A percentile compares a stretch with the other conserved stretches of the same genome.
These are phyloP conservation scores for Tribolium castaneum DNA, from an alignment of 1,140 invertebrate genomes.

Conservation along the genomic window DNA sequence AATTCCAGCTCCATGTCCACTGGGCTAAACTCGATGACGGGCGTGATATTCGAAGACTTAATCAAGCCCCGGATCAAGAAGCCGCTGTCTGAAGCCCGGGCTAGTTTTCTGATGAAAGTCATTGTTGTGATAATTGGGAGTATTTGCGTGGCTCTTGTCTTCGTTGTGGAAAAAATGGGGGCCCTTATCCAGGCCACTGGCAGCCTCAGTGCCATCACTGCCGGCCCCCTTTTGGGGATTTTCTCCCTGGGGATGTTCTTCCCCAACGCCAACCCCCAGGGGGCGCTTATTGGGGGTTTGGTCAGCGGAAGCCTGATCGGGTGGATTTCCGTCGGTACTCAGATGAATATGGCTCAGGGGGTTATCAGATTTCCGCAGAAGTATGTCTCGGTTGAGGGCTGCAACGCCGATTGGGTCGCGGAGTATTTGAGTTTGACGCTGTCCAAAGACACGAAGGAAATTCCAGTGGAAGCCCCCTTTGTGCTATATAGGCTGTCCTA, in stretches of 20 bases:
- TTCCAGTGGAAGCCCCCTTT: slow-evolving; percentile 56
- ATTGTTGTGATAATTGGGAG: slow-evolving; percentile 73
- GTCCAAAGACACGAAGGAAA: slow-evolving; percentile 28
- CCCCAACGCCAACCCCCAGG: slow-evolving; percentile 77
- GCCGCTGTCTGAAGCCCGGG: slow-evolving; percentile 68
- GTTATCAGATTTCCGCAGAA: slow-evolving; percentile 70
- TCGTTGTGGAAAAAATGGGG: slow-evolving; percentile 76
- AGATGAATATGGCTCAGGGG: slow-evolving; percentile 76
- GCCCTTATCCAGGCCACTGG: slow-evolving; percentile 76
- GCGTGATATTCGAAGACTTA: slow-evolving; percentile 84
- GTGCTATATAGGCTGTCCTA: slow-evolving; percentile 74
- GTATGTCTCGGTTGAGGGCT: slow-evolving; percentile 72
- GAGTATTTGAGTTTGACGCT: slow-evolving; percentile 56
- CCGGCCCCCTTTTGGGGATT: slow-evolving; percentile 80
- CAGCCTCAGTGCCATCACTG: slow-evolving; percentile 75
- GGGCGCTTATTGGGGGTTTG: slow-evolving; percentile 80
- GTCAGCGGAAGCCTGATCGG: slow-evolving; percentile 77
- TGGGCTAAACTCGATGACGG: slow-evolving; percentile 83
- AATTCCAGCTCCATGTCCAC: slow-evolving; percentile 81
- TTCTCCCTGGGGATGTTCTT: slow-evolving; percentile 84
- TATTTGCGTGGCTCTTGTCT: slow-evolving; percentile 74
- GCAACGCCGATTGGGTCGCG: slow-evolving; percentile 65
- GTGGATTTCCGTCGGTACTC: slow-evolving; percentile 89
- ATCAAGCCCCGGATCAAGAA: slow-evolving; percentile 74
- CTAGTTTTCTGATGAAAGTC: slow-evolving; percentile 76